A percentile compares a stretch with the other conserved stretches of the same genome.
phyloP scores from a whole-genome alignment of 2,797 vertebrate genomes.

The Fratercula arctica region DNA sequence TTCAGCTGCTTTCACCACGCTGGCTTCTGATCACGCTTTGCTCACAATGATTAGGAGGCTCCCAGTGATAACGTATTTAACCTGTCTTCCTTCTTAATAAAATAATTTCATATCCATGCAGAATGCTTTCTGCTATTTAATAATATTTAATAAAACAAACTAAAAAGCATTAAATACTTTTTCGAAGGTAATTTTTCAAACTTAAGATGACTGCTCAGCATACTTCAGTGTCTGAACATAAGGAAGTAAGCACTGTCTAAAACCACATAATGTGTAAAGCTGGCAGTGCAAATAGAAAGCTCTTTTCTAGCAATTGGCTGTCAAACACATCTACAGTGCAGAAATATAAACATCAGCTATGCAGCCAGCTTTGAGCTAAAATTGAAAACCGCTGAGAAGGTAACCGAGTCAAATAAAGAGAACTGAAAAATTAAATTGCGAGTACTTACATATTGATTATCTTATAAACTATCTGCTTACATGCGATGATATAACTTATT shows the following conservation, averaged over 20 bases:
- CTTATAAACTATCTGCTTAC: neutral
- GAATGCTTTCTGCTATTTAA: neutral
- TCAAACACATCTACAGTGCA: constrained; percentile 48
- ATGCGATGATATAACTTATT: neutral
- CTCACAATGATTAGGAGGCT: neutral
- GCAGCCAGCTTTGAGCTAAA: constrained; percentile 43
- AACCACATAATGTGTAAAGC: constrained; percentile 44
- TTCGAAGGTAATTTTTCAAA: constrained; percentile 29
- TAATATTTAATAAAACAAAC: constrained; percentile 20
- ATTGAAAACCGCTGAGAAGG: constrained; percentile 14
- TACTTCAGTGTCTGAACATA: constrained; percentile 21
- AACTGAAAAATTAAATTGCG: neutral
- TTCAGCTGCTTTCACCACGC: neutral
- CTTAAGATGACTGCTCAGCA: constrained; percentile 44
- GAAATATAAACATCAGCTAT: constrained; percentile 57
- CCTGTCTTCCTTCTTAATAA: neutral
- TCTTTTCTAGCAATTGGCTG: constrained; percentile 52
- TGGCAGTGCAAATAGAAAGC: constrained; percentile 55
- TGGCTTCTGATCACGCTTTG: neutral
- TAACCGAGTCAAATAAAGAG: constrained; percentile 7
- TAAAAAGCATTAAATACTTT: neutral
- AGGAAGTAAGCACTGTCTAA: constrained; percentile 26
- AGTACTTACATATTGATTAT: neutral
- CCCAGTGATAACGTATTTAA: neutral
- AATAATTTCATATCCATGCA: constrained; percentile 6